Evolutionary conservation across 2,797 vertebrate genomes (phyloP).

Genomic region (Miichthys miiuy): DNA sequence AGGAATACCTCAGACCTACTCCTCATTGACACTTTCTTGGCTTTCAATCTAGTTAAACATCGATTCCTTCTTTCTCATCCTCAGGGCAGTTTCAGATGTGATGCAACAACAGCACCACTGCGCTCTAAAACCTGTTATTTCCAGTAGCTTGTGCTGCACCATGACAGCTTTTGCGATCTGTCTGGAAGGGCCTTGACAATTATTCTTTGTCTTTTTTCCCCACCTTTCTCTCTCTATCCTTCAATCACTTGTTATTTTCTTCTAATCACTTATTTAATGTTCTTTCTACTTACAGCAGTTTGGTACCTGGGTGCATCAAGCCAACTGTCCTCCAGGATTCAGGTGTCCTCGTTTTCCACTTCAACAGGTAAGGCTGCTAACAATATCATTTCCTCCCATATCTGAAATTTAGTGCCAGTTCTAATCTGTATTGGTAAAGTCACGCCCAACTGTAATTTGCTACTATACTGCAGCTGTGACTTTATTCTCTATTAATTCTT

Average conservation of each 20-base stretch:
- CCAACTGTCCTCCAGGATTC: slow-evolving; percentile 37
- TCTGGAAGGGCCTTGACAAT: no score
- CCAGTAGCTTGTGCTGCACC: no score
- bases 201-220: slow-evolving; percentile 36
- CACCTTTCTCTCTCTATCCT: slow-evolving; percentile 16
- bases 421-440: slow-evolving; percentile 44
- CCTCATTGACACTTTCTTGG: slow-evolving; percentile 74
- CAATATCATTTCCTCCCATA: slow-evolving; percentile 32
- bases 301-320: background rate
- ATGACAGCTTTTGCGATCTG: no score
- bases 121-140: no score
- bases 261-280: slow-evolving; percentile 44
- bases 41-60: slow-evolving; percentile 65
- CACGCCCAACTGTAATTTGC: slow-evolving; percentile 38
- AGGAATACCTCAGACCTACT: slow-evolving; percentile 60
- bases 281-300: slow-evolving; percentile 29
- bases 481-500: slow-evolving; percentile 54
- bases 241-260: slow-evolving; percentile 37
- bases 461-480: slow-evolving; percentile 51
- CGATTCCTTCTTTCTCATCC: slow-evolving; percentile 67
- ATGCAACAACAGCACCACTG: no score
- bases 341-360: slow-evolving; percentile 15
- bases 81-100: slow-evolving; percentile 26
- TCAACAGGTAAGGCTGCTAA: slow-evolving; percentile 60
- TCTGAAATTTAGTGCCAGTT: slow-evolving; percentile 42